Conservation (phyloP, 2,888 invertebrate genomes). For the Acanthoscelides obtectus region DNA sequence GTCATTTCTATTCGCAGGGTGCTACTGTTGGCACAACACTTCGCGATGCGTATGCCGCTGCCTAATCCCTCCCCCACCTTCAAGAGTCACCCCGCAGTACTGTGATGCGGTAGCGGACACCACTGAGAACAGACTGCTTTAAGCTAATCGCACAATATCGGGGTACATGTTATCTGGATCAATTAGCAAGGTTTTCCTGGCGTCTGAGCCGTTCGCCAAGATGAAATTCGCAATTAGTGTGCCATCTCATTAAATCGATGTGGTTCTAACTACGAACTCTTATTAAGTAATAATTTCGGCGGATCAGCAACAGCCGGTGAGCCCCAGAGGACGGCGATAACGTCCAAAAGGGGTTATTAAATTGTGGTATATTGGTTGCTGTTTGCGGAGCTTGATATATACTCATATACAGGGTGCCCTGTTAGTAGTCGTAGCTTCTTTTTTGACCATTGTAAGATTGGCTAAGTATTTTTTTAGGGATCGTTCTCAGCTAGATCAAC, state of each 20-base stretch:
- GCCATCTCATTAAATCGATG: background rate
- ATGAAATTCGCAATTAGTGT: background rate
- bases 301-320: background rate
- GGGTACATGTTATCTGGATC: background rate
- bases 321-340: background rate
- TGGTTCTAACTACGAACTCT: background rate
- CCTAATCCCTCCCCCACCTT: too few species aligned
- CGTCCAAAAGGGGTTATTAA: background rate
- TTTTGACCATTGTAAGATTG: too few species aligned
- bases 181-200: background rate
- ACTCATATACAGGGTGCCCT: too few species aligned
- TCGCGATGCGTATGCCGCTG: too few species aligned
- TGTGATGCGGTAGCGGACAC: too few species aligned
- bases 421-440: too few species aligned
- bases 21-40: too few species aligned
- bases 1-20: too few species aligned
- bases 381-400: background rate
- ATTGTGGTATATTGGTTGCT: background rate
- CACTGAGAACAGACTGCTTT: background rate
- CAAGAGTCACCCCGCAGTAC: too few species aligned
- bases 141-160: background rate
- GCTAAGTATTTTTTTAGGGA: too few species aligned
- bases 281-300: background rate
- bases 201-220: background rate
- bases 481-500: too few species aligned